Evolutionary conservation across 2,113 vertebrate species (phyloP).

Genomic region (Zosterops borbonicus): DNA sequence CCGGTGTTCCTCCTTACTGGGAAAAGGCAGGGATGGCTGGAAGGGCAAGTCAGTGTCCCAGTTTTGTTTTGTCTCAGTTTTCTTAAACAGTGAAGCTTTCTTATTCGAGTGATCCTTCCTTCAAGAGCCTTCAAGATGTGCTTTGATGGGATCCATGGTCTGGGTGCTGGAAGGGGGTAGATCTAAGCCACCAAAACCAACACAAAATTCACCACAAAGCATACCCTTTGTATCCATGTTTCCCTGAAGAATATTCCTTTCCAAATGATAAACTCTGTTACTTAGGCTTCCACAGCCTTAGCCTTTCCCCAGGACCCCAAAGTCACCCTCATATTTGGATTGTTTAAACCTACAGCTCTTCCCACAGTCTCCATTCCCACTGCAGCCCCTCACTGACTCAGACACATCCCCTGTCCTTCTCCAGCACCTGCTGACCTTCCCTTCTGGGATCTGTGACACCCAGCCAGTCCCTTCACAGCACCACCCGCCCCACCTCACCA

Average conservation of each 20-base stretch:
- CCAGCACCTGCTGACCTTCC: background rate
- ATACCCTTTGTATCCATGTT: background rate
- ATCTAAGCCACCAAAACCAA: background rate
- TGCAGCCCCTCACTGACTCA: background rate
- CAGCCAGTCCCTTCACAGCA: background rate
- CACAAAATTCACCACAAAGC: background rate
- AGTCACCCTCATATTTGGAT: background rate
- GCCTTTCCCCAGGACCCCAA: background rate
- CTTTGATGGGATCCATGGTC: background rate
- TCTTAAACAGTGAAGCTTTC: background rate
- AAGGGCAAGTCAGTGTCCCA: background rate
- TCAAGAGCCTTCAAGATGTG: background rate
- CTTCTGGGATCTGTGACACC: background rate
- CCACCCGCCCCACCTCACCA: background rate
- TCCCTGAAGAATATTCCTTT: background rate
- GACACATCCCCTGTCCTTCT: background rate
- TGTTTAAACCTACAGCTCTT: background rate
- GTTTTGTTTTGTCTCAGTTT: background rate
- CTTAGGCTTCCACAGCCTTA: background rate
- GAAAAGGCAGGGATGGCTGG: background rate
- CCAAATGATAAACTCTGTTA: background rate
- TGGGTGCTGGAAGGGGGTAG: background rate
- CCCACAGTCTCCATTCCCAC: background rate
- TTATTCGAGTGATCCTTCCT: background rate
- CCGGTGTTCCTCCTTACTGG: background rate